These are phyloP conservation scores for Spilogale gracilis DNA, from an alignment of 2,113 vertebrate genomes.

Conservation along the genomic window DNA sequence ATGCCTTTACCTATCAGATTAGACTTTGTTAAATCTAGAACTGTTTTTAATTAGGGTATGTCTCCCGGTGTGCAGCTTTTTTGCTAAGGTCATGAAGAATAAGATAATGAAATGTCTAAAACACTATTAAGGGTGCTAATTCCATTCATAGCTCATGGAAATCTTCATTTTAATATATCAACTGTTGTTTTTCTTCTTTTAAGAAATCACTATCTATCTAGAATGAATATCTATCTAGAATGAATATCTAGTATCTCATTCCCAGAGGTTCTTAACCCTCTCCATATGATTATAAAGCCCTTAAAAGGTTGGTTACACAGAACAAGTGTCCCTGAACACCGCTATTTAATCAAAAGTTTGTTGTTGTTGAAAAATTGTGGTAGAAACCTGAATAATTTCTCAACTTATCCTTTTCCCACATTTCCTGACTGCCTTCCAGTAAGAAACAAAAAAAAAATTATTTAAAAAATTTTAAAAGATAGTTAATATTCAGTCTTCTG, in stretches of 20 bases:
- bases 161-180: neutral
- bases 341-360: neutral
- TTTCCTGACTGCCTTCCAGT: neutral
- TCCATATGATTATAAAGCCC: neutral
- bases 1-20: conserved; percentile 24
- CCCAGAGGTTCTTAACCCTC: neutral
- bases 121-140: neutral
- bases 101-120: neutral
- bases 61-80: neutral
- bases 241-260: neutral
- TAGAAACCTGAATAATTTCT: neutral
- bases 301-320: neutral
- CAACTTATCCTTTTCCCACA: neutral
- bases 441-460: neutral
- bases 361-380: neutral
- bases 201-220: neutral
- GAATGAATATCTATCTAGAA: too few relatives aligned
- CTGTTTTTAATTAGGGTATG: conserved; percentile 75
- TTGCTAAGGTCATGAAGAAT: conserved; percentile 7
- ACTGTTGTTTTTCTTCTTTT: neutral
- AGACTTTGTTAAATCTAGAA: conserved; percentile 62
- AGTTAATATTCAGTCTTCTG: neutral
- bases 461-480: neutral
- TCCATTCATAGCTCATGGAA: neutral
- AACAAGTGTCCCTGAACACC: neutral